Evolutionary conservation across 2,113 vertebrate genomes (phyloP).

Genomic region (Nematolebias whitei): DNA sequence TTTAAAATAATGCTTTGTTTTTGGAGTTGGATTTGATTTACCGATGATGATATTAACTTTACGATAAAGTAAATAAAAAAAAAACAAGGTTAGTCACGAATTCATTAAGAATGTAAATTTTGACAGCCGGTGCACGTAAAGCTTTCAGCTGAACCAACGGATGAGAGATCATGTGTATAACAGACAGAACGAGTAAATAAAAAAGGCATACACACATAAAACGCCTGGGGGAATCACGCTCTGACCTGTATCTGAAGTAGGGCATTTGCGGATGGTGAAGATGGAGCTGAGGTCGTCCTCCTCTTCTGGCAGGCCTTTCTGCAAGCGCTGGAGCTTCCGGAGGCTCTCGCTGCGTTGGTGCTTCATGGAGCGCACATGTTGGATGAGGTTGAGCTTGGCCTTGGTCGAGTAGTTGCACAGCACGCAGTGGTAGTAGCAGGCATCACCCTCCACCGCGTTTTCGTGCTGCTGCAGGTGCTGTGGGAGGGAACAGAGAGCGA

Average conservation of each 20-base stretch:
- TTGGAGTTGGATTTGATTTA: neutral
- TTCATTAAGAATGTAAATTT: neutral
- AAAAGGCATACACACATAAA: conserved; percentile 1
- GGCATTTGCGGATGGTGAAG: conserved; percentile 95
- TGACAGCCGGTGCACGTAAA: neutral
- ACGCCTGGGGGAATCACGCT: conserved; percentile 17
- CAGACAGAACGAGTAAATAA: neutral
- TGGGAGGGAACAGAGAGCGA: conserved; percentile 42
- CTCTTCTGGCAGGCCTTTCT: conserved; percentile 94
- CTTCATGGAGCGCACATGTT: conserved; percentile 98
- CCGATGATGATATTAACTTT: neutral
- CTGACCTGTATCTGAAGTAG: conserved; percentile 91
- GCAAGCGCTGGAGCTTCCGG: conserved; percentile 92
- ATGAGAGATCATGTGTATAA: conserved; percentile 14
- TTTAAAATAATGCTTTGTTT: neutral
- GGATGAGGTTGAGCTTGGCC: conserved; percentile 98
- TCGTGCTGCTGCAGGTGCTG: conserved; percentile 99
- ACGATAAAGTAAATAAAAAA: too few species aligned
- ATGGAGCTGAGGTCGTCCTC: conserved; percentile 95
- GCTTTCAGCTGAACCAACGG: neutral
- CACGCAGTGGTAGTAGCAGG: conserved; percentile 96
- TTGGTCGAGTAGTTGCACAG: conserved; percentile 98
- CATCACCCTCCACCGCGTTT: conserved; percentile 90
- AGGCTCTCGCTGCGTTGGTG: conserved; percentile 97
- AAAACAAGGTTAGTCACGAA: neutral